These are phyloP conservation scores for Anser brachyrhynchus DNA, from an alignment of 2,113 vertebrate genomes.

Conservation along the genomic window DNA sequence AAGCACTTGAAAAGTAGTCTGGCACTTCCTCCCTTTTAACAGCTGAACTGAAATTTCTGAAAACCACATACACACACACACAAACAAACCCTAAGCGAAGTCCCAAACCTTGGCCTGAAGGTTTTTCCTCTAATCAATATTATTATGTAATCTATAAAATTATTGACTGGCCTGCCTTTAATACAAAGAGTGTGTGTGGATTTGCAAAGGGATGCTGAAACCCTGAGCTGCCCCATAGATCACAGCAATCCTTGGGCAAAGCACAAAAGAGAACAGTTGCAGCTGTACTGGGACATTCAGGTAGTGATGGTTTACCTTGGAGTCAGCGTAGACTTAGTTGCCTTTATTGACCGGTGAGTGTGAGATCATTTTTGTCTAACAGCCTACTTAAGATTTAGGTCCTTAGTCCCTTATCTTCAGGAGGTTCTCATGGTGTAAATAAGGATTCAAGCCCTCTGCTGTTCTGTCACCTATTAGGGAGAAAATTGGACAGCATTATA, in stretches of 20 bases:
- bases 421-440: neutral
- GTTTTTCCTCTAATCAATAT: neutral
- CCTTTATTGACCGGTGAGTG: neutral
- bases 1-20: slow-evolving; percentile 58
- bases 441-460: neutral
- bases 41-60: slow-evolving; percentile 47
- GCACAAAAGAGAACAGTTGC: neutral
- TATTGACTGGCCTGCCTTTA: neutral
- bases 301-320: neutral
- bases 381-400: neutral
- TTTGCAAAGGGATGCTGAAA: neutral
- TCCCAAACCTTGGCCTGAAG: neutral
- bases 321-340: slow-evolving; percentile 29
- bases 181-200: neutral
- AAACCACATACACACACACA: neutral
- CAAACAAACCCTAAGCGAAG: neutral
- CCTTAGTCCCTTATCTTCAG: neutral
- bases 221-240: neutral
- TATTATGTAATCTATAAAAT: neutral
- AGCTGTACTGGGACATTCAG: neutral
- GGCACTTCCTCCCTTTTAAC: slow-evolving; percentile 49
- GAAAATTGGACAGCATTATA: neutral
- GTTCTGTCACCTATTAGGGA: neutral
- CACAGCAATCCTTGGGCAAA: neutral
- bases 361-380: neutral